These are phyloP conservation scores for Ptilodon capucinus DNA, from an alignment of 2,888 invertebrate genomes.

Conservation along the genomic window DNA sequence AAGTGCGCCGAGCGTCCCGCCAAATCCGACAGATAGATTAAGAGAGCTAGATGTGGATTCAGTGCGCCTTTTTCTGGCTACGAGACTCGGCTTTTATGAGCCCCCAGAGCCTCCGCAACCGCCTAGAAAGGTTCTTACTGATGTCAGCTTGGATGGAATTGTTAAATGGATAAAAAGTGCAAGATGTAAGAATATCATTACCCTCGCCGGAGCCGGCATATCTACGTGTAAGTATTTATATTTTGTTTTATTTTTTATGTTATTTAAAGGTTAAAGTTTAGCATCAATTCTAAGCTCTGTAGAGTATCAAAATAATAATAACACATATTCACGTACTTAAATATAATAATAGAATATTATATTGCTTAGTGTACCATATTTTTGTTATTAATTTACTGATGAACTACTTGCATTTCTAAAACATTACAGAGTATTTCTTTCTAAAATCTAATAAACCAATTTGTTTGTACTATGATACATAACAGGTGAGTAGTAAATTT, in stretches of 20 bases:
- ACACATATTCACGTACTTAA: not conserved
- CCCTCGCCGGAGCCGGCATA: slow-evolving; percentile 98
- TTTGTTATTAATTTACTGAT: too few species aligned
- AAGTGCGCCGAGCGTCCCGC: slow-evolving; percentile 54
- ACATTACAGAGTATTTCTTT: too few species aligned
- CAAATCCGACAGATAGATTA: slow-evolving; percentile 65
- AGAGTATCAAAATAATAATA: not conserved
- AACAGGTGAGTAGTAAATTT: not conserved
- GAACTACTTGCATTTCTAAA: too few species aligned
- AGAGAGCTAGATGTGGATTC: slow-evolving; percentile 83
- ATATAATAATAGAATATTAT: not conserved
- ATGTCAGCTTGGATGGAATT: slow-evolving; percentile 89
- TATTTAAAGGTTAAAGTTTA: too few species aligned
- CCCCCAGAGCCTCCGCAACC: slow-evolving; percentile 52
- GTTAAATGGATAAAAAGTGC: slow-evolving; percentile 89
- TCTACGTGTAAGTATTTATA: slow-evolving; percentile 96
- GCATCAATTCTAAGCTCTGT: too few species aligned
- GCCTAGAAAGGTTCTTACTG: slow-evolving; percentile 82
- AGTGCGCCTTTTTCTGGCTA: slow-evolving; percentile 84
- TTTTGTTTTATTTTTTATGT: not conserved
- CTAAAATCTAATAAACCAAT: too few species aligned
- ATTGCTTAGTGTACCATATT: too few species aligned
- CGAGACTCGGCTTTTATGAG: slow-evolving; percentile 84
- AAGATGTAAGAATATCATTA: slow-evolving; percentile 92
- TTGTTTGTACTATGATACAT: not conserved